These are phyloP conservation scores for Empidonax alnorum DNA, from an alignment of 2,113 vertebrate species.

Conservation along the genomic window DNA sequence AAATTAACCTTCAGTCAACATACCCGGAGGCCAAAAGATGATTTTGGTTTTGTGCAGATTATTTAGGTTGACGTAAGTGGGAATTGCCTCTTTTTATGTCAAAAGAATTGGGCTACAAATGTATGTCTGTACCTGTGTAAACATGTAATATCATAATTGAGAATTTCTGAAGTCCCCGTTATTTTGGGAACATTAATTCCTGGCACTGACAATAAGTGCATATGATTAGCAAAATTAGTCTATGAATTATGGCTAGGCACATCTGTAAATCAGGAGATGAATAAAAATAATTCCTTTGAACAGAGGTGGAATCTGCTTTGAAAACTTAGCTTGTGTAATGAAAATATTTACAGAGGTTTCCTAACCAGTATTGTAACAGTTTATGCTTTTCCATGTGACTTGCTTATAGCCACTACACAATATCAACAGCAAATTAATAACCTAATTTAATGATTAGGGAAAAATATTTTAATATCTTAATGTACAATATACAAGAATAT, in stretches of 20 bases:
- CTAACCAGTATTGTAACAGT: neutral
- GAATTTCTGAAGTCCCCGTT: neutral
- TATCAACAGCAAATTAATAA: neutral
- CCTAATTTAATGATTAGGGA: neutral
- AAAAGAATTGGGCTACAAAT: neutral
- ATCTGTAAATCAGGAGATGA: neutral
- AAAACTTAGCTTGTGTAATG: neutral
- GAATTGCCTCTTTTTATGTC: neutral
- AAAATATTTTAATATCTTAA: neutral
- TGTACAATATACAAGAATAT: neutral
- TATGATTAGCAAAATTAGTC: slow-evolving; percentile 2
- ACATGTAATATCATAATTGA: neutral
- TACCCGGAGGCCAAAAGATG: neutral
- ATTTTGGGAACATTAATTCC: slow-evolving; percentile 9
- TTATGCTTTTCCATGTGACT: neutral
- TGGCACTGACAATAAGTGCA: neutral
- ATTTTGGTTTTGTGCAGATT: neutral
- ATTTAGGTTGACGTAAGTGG: neutral
- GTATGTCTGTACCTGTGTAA: neutral
- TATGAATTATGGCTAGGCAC: neutral
- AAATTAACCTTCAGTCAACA: neutral
- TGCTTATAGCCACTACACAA: neutral
- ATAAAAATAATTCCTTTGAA: slow-evolving; percentile 8
- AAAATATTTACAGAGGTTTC: neutral
- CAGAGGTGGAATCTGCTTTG: neutral